Conservation (phyloP, 2,888 invertebrate species). For the Anthrax anthrax region DNA sequence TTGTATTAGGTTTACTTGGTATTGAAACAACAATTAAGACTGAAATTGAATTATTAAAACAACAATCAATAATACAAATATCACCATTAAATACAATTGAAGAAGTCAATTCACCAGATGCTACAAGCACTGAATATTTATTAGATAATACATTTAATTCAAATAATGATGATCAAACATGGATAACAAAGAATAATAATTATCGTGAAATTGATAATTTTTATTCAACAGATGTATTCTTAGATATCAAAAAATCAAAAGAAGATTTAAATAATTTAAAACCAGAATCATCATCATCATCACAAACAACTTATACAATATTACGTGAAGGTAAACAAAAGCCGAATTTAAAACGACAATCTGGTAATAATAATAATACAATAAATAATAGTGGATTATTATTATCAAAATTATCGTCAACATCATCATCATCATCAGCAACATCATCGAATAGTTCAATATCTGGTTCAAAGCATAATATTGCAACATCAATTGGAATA, state of each 20-base stretch:
- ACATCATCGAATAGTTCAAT: conserved; percentile 8
- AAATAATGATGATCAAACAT: conserved; percentile 1
- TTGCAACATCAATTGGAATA: not conserved
- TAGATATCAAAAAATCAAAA: conserved; percentile 14
- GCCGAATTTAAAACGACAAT: conserved; percentile 15
- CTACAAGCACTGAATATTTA: conserved; percentile 14
- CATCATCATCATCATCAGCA: conserved; percentile 13
- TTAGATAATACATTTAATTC: conserved; percentile 17
- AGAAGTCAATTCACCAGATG: conserved; percentile 26
- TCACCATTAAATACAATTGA: conserved; percentile 29
- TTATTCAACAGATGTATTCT: conserved; percentile 27
- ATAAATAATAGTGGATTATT: too few relatives aligned
- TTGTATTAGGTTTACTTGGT: conserved; percentile 57
- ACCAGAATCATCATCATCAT: too few relatives aligned
- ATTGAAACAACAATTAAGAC: conserved; percentile 44
- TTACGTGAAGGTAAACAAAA: conserved; percentile 15
- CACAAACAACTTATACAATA: conserved; percentile 8
- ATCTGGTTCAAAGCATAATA: not conserved
- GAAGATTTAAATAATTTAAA: conserved; percentile 4
- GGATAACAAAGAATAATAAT: conserved; percentile 14
- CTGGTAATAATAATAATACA: conserved; percentile 13
- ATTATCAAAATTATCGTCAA: conserved; percentile 15
- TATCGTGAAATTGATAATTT: conserved; percentile 22
- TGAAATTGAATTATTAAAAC: conserved; percentile 28
- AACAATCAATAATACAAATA: conserved; percentile 27